Percentiles rank a stretch among this genome's conserved stretches.
phyloP scores from a whole-genome alignment of 2,113 vertebrate genomes.

The Elgaria multicarinata region DNA sequence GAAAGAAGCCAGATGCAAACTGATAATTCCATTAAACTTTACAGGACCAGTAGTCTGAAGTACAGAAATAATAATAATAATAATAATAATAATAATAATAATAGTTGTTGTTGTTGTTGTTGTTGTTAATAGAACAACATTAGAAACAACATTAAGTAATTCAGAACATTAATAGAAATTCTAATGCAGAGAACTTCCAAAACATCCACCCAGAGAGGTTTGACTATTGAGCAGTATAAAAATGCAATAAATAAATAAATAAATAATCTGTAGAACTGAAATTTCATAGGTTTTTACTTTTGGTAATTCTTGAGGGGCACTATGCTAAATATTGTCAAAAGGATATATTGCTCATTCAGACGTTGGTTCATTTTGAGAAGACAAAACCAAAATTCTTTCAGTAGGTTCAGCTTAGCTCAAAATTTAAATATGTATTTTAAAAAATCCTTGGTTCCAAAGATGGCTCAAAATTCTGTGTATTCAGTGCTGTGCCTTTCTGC shows the following conservation, averaged over 20 bases:
- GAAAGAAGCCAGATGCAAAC: background rate
- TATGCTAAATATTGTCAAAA: background rate
- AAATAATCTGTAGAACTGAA: too few relatives aligned
- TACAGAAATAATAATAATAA: background rate
- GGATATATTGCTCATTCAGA: background rate
- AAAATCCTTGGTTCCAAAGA: background rate
- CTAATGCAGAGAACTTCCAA: background rate
- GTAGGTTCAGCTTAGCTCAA: background rate
- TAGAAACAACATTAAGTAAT: background rate
- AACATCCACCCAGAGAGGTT: too few relatives aligned
- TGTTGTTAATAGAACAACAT: background rate
- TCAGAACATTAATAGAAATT: background rate
- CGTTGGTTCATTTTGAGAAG: background rate
- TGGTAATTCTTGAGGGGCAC: background rate
- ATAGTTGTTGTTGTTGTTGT: too few relatives aligned
- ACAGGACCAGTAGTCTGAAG: background rate
- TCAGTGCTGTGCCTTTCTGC: background rate
- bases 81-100: background rate
- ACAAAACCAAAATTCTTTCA: background rate
- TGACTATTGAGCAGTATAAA: too few relatives aligned
- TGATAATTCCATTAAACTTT: background rate
- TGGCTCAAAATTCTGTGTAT: background rate
- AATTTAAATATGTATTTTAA: conserved; percentile 7
- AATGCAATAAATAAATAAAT: too few relatives aligned
- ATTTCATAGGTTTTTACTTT: background rate